Conservation (phyloP, 2,797 vertebrate genomes). For the Ibycter americanus region DNA sequence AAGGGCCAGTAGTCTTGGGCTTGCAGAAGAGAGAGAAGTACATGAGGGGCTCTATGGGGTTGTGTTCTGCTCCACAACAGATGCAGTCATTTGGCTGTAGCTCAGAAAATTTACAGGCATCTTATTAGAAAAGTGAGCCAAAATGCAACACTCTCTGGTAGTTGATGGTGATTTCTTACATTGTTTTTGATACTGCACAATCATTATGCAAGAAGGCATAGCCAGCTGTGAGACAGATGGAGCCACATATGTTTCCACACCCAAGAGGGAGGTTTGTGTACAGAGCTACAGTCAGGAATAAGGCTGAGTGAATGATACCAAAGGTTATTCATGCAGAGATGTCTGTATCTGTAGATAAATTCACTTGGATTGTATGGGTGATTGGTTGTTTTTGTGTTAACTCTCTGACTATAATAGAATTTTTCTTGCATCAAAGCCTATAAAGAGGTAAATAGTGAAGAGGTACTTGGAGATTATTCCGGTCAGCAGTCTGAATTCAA, state of each 20-base stretch:
- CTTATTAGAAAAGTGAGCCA: not conserved
- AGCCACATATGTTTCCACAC: not conserved
- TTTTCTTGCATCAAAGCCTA: not conserved
- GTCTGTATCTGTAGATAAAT: not conserved
- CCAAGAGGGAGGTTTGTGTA: not conserved
- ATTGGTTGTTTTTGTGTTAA: not conserved
- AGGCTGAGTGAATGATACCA: not conserved
- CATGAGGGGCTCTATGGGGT: not conserved
- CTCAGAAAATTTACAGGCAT: not conserved
- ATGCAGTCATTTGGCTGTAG: not conserved
- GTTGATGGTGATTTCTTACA: not conserved
- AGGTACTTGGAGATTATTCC: not conserved
- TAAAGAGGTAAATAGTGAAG: not conserved
- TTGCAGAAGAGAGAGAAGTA: not conserved
- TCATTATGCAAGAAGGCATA: not conserved
- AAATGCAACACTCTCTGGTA: not conserved
- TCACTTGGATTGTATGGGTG: not conserved
- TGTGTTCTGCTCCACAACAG: not conserved
- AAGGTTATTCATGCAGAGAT: not conserved
- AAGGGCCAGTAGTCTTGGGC: not conserved
- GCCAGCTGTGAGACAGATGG: not conserved
- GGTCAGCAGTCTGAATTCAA: not conserved
- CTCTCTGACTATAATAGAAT: not conserved
- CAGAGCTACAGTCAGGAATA: not conserved
- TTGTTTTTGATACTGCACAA: not conserved